Evolutionary conservation across 2,888 invertebrate species (phyloP).

Genomic region (Pegoplata infirma): DNA sequence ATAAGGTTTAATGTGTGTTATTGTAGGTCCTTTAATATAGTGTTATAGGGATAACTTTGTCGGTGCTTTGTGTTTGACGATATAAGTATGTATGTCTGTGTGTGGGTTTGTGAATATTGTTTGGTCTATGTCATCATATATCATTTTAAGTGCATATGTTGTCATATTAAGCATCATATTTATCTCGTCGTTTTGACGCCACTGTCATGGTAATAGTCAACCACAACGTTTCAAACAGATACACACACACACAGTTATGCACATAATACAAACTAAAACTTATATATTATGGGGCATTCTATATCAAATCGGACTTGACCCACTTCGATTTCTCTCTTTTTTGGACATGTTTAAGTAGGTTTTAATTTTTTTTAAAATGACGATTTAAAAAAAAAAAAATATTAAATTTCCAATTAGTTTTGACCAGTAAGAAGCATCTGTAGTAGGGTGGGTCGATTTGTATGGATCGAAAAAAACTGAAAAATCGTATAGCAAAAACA

Average conservation of each 20-base stretch:
- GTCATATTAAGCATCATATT: slow-evolving; percentile 62
- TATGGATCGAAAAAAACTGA: too few species aligned
- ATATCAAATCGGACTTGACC: too few species aligned
- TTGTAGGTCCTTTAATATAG: slow-evolving; percentile 32
- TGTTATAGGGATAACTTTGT: slow-evolving; percentile 26
- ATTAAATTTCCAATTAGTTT: too few species aligned
- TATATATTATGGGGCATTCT: not conserved
- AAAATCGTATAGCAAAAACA: too few species aligned
- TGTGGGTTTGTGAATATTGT: slow-evolving; percentile 33
- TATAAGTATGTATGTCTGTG: slow-evolving; percentile 3
- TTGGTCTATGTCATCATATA: slow-evolving; percentile 55
- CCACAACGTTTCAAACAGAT: slow-evolving; percentile 34
- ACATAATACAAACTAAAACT: not conserved
- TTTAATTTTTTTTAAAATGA: too few species aligned
- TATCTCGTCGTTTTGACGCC: slow-evolving; percentile 61
- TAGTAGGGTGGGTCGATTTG: too few species aligned
- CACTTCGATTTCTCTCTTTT: too few species aligned
- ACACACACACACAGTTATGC: not conserved
- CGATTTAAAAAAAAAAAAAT: too few species aligned
- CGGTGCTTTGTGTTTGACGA: slow-evolving; percentile 27
- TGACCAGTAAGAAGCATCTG: too few species aligned
- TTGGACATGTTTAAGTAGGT: too few species aligned
- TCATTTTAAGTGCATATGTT: slow-evolving; percentile 63
- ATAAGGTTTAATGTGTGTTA: slow-evolving; percentile 49
- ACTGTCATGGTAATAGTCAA: slow-evolving; percentile 55